Conservation (phyloP, 2,888 invertebrate species). For the Dolichomitus sp. region DNA sequence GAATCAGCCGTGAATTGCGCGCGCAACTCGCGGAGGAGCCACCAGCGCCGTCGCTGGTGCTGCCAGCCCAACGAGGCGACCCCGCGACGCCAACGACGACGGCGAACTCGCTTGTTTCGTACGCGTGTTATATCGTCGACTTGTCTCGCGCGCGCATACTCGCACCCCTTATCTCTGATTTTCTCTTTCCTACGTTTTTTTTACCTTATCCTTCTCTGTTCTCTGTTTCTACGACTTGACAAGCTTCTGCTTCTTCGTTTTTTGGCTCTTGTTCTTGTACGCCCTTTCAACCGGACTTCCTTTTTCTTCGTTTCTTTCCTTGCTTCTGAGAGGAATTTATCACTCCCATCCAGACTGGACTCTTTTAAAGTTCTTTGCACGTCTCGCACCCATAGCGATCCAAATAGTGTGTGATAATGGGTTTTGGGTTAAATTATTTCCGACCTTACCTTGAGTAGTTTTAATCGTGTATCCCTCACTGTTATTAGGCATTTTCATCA, state of each 20-base stretch:
- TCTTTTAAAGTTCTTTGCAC: slow-evolving; percentile 41
- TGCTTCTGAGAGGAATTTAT: slow-evolving; percentile 60
- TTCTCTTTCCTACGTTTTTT: slow-evolving; percentile 7
- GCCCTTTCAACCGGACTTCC: slow-evolving; percentile 32
- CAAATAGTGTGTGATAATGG: slow-evolving; percentile 8
- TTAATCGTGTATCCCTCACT: neutral
- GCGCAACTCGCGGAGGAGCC: slow-evolving; percentile 74
- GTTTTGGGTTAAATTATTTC: neutral
- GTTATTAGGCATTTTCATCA: neutral
- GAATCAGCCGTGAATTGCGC: slow-evolving; percentile 80
- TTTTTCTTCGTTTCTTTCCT: slow-evolving; percentile 37
- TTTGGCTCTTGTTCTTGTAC: slow-evolving; percentile 38
- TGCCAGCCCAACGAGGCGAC: slow-evolving; percentile 50
- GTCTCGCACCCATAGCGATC: slow-evolving; percentile 1
- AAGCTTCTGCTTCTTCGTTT: slow-evolving; percentile 32
- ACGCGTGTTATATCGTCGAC: slow-evolving; percentile 51
- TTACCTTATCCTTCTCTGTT: neutral
- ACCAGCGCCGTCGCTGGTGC: slow-evolving; percentile 53
- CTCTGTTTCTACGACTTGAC: slow-evolving; percentile 29
- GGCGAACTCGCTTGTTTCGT: slow-evolving; percentile 57
- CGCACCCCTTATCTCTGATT: slow-evolving; percentile 48
- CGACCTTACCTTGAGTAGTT: neutral
- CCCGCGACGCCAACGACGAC: slow-evolving; percentile 36
- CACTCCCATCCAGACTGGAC: slow-evolving; percentile 40
- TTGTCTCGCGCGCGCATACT: slow-evolving; percentile 44